phyloP scores from a whole-genome alignment of 2,888 invertebrate genomes.

The Scaeva pyrastri region DNA sequence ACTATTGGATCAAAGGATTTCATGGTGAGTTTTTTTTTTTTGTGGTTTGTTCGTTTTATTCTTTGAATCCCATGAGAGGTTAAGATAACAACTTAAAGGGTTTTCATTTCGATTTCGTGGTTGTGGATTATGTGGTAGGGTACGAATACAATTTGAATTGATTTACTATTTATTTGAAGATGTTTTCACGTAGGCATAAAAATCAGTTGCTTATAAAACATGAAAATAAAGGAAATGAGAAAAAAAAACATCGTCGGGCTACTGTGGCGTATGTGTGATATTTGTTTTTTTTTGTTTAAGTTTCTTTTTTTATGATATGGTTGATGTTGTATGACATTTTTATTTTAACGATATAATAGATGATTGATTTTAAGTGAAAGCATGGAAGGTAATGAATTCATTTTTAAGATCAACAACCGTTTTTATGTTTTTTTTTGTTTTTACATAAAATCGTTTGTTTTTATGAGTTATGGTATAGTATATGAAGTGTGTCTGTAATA shows the following conservation, averaged over 20 bases:
- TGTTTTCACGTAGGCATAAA: neutral
- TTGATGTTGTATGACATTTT: conserved; percentile 22
- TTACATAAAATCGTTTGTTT: conserved; percentile 18
- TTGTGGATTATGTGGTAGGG: neutral
- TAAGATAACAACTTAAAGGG: conserved; percentile 38
- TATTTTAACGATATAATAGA: conserved; percentile 14
- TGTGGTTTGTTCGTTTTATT: neutral
- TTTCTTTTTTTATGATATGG: neutral
- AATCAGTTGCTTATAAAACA: neutral
- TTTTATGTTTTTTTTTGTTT: conserved; percentile 1
- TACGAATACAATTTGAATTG: conserved; percentile 22
- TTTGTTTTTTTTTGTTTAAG: conserved; percentile 1
- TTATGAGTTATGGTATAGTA: neutral
- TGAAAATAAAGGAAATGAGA: neutral
- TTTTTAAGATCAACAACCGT: conserved; percentile 18
- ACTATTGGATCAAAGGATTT: conserved; percentile 33
- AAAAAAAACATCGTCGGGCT: neutral
- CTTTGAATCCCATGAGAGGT: conserved; percentile 14
- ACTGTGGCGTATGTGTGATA: conserved; percentile 29
- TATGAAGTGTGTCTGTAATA: neutral
- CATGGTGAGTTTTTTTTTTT: conserved; percentile 17
- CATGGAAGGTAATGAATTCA: conserved; percentile 14
- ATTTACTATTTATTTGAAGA: conserved; percentile 27
- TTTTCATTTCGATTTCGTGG: neutral
- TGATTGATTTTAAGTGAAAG: conserved; percentile 22